Conservation (phyloP, 2,888 invertebrate genomes). For the Nymphalis urticae region DNA sequence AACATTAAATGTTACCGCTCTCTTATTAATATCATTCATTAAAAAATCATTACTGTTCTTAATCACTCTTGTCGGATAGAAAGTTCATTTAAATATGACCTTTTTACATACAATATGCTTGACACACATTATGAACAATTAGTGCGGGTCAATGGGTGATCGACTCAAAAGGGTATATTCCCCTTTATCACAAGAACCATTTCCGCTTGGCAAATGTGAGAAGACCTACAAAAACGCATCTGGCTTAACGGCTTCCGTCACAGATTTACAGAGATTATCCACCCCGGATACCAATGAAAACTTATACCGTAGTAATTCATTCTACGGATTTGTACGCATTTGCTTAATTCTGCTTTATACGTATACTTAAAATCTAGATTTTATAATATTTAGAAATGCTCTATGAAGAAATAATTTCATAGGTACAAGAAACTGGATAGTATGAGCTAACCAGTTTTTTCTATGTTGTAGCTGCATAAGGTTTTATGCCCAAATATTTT, state of each 20-base stretch:
- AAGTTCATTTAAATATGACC: slow-evolving; percentile 12
- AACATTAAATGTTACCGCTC: no score
- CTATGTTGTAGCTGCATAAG: no score
- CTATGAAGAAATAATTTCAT: no score
- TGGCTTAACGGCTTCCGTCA: slow-evolving; percentile 61
- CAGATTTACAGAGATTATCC: slow-evolving; percentile 71
- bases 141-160: slow-evolving; percentile 33
- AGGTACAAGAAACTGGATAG: no score
- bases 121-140: slow-evolving; percentile 12
- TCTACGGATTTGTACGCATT: slow-evolving; percentile 37
- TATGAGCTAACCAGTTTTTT: no score
- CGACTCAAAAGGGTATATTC: slow-evolving; percentile 18
- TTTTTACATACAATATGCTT: slow-evolving; percentile 9
- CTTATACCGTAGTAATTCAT: slow-evolving; percentile 44
- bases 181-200: slow-evolving; percentile 28
- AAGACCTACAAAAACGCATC: slow-evolving; percentile 62
- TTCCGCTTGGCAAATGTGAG: slow-evolving; percentile 41
- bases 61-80: neutral
- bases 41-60: neutral
- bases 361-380: neutral
- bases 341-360: slow-evolving; percentile 27
- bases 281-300: slow-evolving; percentile 45
- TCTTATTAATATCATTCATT: neutral
- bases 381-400: neutral
- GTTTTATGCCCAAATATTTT: no score